phyloP scores from a whole-genome alignment of 2,113 vertebrate species.

The Oncorhynchus masou region DNA sequence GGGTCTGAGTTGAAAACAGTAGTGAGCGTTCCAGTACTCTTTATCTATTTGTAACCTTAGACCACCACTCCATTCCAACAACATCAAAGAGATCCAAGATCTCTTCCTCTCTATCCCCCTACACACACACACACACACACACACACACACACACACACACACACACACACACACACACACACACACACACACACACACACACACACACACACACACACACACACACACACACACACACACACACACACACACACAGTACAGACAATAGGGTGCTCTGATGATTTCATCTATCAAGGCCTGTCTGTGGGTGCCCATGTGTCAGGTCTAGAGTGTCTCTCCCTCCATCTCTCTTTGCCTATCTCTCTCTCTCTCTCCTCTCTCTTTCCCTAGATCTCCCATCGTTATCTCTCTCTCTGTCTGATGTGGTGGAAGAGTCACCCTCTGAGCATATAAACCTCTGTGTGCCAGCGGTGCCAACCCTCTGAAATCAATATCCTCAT shows the following conservation, averaged over 20 bases:
- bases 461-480: conserved; percentile 30
- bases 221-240: conserved; percentile 2
- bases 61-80: neutral
- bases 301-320: neutral
- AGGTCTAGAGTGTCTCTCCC: neutral
- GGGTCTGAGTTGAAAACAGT: too few relatives aligned
- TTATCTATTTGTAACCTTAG: too few relatives aligned
- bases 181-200: neutral
- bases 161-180: neutral
- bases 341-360: conserved; percentile 10
- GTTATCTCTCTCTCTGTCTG: conserved; percentile 21
- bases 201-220: neutral
- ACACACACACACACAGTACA: neutral
- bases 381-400: conserved; percentile 13
- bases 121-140: neutral
- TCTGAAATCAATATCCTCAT: conserved; percentile 51
- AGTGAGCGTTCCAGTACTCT: too few relatives aligned
- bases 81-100: too few relatives aligned
- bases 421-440: conserved; percentile 27
- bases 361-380: conserved; percentile 15
- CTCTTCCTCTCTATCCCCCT: neutral
- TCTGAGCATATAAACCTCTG: conserved; percentile 24
- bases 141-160: conserved; percentile 1
- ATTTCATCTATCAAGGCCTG: too few relatives aligned
- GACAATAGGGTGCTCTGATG: too few relatives aligned